A percentile compares a stretch with the other conserved stretches of the same genome.
phyloP scores from a whole-genome alignment of 2,113 vertebrate genomes.

The Oenanthe oenanthe region DNA sequence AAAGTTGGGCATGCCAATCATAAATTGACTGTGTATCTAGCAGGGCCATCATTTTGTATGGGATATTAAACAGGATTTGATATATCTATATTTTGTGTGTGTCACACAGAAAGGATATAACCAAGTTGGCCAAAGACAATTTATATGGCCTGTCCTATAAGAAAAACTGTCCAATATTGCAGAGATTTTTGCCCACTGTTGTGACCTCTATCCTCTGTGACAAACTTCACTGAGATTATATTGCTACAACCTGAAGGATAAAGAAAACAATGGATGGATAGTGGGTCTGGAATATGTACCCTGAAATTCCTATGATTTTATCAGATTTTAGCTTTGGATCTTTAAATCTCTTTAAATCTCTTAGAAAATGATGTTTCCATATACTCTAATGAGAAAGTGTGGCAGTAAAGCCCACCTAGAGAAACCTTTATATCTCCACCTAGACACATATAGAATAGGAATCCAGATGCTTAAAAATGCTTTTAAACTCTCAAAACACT shows the following conservation, averaged over 20 bases:
- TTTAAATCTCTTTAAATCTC: neutral
- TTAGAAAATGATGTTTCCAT: neutral
- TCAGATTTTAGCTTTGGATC: neutral
- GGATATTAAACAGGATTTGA: neutral
- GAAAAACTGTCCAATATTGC: neutral
- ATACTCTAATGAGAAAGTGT: neutral
- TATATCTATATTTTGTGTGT: neutral
- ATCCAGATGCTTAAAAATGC: neutral
- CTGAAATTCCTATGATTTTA: neutral
- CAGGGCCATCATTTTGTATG: neutral
- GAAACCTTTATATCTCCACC: neutral
- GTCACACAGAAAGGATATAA: neutral
- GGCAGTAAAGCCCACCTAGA: neutral
- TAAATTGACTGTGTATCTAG: neutral
- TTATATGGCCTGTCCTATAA: neutral
- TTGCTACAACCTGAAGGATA: neutral
- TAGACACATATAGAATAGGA: neutral
- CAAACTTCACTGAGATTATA: neutral
- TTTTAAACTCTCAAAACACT: neutral
- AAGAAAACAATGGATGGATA: neutral
- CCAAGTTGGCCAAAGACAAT: neutral
- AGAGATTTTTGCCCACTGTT: neutral
- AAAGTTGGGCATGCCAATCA: neutral
- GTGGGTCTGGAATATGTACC: neutral
- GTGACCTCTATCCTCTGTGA: neutral